phyloP scores from a whole-genome alignment of 2,888 invertebrate species.

The Ethmia dodecea region DNA sequence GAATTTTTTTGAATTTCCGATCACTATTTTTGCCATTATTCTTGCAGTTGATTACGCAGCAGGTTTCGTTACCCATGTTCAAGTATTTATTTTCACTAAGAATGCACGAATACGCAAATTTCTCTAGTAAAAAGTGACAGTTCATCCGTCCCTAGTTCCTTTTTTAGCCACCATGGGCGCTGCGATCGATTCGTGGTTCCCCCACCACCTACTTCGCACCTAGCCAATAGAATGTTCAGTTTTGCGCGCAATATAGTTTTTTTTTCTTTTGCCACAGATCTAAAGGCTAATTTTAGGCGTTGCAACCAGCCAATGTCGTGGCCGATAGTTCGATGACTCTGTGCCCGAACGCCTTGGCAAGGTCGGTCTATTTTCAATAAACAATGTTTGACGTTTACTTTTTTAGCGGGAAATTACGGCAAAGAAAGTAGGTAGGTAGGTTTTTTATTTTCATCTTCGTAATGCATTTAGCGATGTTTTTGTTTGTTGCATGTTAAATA shows the following conservation, averaged over 20 bases:
- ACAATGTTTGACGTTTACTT: slow-evolving; percentile 5
- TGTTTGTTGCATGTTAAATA: not conserved
- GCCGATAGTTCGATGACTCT: slow-evolving; percentile 24
- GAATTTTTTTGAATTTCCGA: no score
- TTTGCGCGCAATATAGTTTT: not conserved
- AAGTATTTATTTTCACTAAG: not conserved
- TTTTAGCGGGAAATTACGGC: slow-evolving; percentile 7
- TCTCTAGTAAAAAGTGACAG: not conserved
- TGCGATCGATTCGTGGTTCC: no score
- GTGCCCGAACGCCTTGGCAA: slow-evolving; percentile 33
- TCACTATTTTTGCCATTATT: no score
- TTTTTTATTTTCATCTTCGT: not conserved
- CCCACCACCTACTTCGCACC: no score
- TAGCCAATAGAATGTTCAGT: not conserved
- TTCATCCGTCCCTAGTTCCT: not conserved
- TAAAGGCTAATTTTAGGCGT: slow-evolving; percentile 22
- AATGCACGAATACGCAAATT: not conserved
- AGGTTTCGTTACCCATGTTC: not conserved
- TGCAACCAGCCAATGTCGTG: slow-evolving; percentile 32
- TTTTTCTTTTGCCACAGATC: not conserved
- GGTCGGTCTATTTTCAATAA: slow-evolving; percentile 46
- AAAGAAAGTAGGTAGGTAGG: slow-evolving; percentile 3
- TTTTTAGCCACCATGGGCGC: no score
- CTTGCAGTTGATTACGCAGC: no score
- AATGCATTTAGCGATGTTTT: no score